Conservation (phyloP, 1,140 invertebrate species). For the Hylyphantes graminicola region DNA sequence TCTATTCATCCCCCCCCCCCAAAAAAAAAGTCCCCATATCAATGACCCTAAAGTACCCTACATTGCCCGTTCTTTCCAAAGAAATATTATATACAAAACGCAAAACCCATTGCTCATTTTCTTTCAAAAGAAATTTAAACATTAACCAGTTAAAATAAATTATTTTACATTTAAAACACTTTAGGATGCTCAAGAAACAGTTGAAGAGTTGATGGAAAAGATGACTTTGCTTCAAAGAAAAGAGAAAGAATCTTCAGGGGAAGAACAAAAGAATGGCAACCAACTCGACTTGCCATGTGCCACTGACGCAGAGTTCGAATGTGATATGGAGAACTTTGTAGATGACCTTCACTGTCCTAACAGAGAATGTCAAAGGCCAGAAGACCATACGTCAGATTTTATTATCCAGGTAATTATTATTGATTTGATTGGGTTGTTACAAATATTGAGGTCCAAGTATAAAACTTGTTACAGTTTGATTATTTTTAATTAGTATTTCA, state of each 20-base stretch:
- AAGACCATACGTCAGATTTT: slow-evolving; percentile 75
- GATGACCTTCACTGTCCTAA: slow-evolving; percentile 79
- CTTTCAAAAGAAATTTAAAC: neutral
- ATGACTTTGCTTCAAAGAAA: slow-evolving; percentile 80
- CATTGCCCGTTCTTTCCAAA: no score
- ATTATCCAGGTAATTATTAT: slow-evolving; percentile 78
- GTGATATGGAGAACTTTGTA: slow-evolving; percentile 79
- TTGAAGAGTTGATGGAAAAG: slow-evolving; percentile 81
- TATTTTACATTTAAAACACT: neutral
- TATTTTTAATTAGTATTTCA: no score
- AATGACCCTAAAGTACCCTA: no score
- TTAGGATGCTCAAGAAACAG: slow-evolving; percentile 73
- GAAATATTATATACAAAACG: no score
- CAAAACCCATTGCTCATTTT: no score
- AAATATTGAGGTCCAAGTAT: no score
- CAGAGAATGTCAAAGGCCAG: slow-evolving; percentile 81
- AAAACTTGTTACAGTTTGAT: no score
- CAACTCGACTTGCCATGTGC: slow-evolving; percentile 66
- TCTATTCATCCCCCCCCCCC: no score
- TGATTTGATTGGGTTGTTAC: no score
- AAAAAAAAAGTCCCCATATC: no score
- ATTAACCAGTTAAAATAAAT: neutral
- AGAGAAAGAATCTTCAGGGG: slow-evolving; percentile 77
- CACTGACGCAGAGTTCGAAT: slow-evolving; percentile 67
- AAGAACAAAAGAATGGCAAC: slow-evolving; percentile 79